Percentiles rank a stretch among this genome's conserved stretches.
phyloP scores from a whole-genome alignment of 2,797 vertebrate genomes.

The Chrysolophus pictus region DNA sequence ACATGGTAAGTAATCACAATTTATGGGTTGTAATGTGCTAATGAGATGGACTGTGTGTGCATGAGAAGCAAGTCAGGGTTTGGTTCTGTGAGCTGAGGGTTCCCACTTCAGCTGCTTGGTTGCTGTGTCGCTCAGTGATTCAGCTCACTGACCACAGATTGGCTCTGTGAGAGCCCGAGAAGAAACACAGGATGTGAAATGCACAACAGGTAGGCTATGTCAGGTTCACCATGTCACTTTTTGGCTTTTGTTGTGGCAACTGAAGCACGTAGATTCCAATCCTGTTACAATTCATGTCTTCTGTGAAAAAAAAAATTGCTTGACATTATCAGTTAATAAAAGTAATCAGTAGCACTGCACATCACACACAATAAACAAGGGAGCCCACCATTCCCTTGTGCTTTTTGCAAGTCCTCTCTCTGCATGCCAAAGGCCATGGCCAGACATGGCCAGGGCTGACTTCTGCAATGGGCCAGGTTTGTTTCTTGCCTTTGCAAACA shows the following conservation, averaged over 20 bases:
- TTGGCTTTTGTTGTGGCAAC: neutral
- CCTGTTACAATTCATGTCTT: neutral
- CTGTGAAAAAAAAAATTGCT: neutral
- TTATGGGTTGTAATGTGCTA: neutral
- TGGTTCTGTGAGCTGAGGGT: neutral
- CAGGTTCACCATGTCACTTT: neutral
- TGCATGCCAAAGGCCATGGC: neutral
- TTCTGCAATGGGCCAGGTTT: neutral
- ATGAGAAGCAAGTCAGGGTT: neutral
- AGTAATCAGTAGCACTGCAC: neutral
- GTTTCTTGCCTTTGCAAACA: neutral
- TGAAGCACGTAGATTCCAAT: neutral
- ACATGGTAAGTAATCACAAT: neutral
- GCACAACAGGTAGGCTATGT: neutral
- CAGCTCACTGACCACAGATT: too few relatives aligned
- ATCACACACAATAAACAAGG: neutral
- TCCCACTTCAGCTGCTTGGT: neutral
- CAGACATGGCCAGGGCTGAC: neutral
- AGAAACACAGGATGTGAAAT: neutral
- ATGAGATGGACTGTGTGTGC: neutral
- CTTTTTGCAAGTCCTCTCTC: neutral
- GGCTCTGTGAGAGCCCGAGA: rapidly evolving
- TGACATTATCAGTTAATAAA: neutral
- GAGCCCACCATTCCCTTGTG: neutral
- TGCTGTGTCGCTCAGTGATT: neutral